Evolutionary conservation across 64 coral and sea anemone genomes (phyloP).

Genomic region (Trachythela sp.): DNA sequence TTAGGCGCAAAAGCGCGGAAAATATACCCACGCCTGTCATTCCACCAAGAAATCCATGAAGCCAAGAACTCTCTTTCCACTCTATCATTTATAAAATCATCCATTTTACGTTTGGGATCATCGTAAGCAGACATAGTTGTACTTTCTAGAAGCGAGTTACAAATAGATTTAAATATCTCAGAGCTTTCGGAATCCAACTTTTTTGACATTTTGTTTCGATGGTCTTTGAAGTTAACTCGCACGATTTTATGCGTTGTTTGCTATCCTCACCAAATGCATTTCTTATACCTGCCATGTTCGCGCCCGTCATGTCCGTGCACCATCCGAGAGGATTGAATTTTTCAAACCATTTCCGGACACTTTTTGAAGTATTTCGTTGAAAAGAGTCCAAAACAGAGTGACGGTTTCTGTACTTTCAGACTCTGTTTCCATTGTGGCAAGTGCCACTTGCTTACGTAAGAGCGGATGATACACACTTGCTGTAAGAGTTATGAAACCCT

Average conservation of each 20-base stretch:
- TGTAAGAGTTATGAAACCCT: background rate
- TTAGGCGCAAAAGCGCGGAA: background rate
- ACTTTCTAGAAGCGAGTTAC: background rate
- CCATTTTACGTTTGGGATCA: background rate
- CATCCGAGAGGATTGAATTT: background rate
- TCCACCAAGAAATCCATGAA: background rate
- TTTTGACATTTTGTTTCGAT: no score
- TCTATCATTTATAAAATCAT: background rate
- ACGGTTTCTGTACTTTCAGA: background rate
- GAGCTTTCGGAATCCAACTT: background rate
- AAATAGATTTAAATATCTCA: background rate
- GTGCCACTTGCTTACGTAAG: background rate
- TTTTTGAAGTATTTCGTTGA: background rate
- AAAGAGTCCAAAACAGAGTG: conserved; percentile 9
- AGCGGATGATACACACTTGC: conserved; percentile 27
- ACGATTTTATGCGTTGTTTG: background rate
- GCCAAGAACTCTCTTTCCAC: background rate
- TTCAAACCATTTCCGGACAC: background rate
- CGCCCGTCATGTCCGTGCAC: conserved; percentile 4
- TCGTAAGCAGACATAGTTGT: background rate
- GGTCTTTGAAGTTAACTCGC: background rate
- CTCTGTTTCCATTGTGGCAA: conserved; percentile 30
- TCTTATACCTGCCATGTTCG: background rate
- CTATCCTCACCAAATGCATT: background rate
- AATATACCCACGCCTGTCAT: background rate